Evolutionary conservation across 2,797 vertebrate genomes (phyloP).

Genomic region (Chelon labrosus): DNA sequence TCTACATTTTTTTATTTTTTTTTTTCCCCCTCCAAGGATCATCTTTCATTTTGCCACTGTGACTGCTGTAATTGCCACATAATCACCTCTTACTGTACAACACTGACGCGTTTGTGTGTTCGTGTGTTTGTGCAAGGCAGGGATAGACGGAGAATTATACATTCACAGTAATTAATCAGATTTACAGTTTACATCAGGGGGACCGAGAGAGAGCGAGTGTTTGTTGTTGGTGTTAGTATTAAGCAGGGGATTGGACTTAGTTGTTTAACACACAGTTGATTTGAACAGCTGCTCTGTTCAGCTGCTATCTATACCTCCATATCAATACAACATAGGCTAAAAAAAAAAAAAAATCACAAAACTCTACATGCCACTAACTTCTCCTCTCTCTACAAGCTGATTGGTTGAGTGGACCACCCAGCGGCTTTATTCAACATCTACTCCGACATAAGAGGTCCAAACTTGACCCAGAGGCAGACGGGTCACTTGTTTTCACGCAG

Average conservation of each 20-base stretch:
- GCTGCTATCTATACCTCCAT: constrained; percentile 65
- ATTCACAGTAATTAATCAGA: constrained; percentile 81
- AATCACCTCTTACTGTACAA: constrained; percentile 74
- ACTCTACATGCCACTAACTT: constrained; percentile 1
- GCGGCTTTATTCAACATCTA: constrained; percentile 18
- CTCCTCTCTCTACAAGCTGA: constrained; percentile 10
- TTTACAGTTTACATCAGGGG: constrained; percentile 77
- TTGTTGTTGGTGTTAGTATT: constrained; percentile 80
- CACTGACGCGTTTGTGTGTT: constrained; percentile 17
- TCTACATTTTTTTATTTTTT: constrained; percentile 5
- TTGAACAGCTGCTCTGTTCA: constrained; percentile 80
- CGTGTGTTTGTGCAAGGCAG: constrained; percentile 24
- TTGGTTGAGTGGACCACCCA: constrained; percentile 23
- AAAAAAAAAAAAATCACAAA: constrained; percentile 24
- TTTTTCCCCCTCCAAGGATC: constrained; percentile 62
- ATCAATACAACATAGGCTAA: constrained; percentile 43
- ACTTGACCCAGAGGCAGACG: neutral
- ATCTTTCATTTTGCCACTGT: constrained; percentile 65
- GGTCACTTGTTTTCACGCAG: neutral
- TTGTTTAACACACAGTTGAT: constrained; percentile 76
- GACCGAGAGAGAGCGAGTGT: constrained; percentile 55
- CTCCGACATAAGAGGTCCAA: neutral
- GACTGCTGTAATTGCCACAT: constrained; percentile 78
- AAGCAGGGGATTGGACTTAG: constrained; percentile 76
- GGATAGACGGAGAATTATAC: constrained; percentile 70